Conservation (phyloP, 1,140 invertebrate species). For the Melipona quadrifasciata region DNA sequence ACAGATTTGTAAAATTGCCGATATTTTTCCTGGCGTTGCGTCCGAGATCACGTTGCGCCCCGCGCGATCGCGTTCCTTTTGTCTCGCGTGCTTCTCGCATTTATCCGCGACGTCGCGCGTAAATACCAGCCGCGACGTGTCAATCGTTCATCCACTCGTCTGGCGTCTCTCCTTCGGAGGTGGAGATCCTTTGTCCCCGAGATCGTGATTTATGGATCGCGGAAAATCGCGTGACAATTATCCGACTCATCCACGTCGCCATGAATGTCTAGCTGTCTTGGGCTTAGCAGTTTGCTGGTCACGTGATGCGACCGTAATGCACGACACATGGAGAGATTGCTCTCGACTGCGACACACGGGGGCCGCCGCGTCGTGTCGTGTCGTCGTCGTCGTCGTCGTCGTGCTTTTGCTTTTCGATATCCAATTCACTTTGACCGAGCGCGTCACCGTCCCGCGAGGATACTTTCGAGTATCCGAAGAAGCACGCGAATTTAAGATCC, state of each 20-base stretch:
- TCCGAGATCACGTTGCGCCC: constrained; percentile 45
- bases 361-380: background rate
- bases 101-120: background rate
- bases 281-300: background rate
- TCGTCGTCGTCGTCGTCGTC: too few relatives aligned
- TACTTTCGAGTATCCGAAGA: background rate
- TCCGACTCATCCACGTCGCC: constrained; percentile 34
- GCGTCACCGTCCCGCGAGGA: background rate
- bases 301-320: background rate
- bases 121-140: constrained; percentile 2
- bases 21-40: constrained; percentile 63
- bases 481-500: constrained; percentile 31
- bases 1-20: constrained; percentile 69
- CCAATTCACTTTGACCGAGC: constrained; percentile 42
- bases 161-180: too few relatives aligned
- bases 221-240: background rate
- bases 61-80: background rate
- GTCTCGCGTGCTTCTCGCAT: background rate
- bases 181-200: background rate
- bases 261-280: constrained; percentile 51
- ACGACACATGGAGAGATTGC: background rate
- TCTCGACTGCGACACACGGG: background rate
- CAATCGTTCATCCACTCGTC: constrained; percentile 13
- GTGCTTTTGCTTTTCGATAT: constrained; percentile 16
- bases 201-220: background rate